Percentiles rank a stretch among this genome's conserved stretches.
Conservation (phyloP, 2,888 invertebrate species). For the Diaperis boleti region DNA sequence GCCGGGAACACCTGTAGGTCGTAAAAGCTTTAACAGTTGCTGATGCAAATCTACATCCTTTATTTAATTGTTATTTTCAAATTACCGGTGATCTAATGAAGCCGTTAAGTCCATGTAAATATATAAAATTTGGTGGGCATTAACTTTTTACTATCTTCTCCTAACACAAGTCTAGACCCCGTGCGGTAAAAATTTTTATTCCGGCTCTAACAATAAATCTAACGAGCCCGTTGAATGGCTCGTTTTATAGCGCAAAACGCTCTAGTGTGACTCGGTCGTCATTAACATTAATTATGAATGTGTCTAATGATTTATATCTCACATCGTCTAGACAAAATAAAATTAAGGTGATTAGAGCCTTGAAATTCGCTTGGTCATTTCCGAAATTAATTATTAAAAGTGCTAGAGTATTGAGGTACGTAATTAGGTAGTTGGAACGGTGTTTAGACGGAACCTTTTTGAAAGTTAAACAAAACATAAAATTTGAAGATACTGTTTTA, state of each 20-base stretch:
- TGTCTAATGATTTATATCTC: conserved; percentile 38
- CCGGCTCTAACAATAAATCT: conserved; percentile 21
- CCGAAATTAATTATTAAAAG: conserved; percentile 38
- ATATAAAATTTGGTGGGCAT: background rate
- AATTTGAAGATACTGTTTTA: conserved; percentile 44
- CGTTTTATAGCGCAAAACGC: conserved; percentile 34
- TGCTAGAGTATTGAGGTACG: conserved; percentile 1
- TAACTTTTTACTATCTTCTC: conserved; percentile 13
- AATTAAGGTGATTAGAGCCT: conserved; percentile 33
- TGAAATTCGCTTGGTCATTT: conserved; percentile 36
- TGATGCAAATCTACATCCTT: too few relatives aligned
- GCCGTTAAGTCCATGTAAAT: too few relatives aligned
- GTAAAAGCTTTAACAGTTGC: background rate
- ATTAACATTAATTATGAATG: conserved; percentile 39
- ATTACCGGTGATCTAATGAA: too few relatives aligned
- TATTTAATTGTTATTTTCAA: too few relatives aligned
- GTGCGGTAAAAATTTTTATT: conserved; percentile 16
- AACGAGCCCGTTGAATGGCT: conserved; percentile 28
- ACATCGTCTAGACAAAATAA: conserved; percentile 38
- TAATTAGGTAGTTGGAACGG: conserved; percentile 25
- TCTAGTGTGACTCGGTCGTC: conserved; percentile 23
- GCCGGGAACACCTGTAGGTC: background rate
- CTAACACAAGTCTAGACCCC: background rate
- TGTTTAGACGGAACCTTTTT: conserved; percentile 34
- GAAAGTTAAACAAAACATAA: conserved; percentile 42